phyloP scores from a whole-genome alignment of 2,113 vertebrate genomes.

The Trogon surrucura region DNA sequence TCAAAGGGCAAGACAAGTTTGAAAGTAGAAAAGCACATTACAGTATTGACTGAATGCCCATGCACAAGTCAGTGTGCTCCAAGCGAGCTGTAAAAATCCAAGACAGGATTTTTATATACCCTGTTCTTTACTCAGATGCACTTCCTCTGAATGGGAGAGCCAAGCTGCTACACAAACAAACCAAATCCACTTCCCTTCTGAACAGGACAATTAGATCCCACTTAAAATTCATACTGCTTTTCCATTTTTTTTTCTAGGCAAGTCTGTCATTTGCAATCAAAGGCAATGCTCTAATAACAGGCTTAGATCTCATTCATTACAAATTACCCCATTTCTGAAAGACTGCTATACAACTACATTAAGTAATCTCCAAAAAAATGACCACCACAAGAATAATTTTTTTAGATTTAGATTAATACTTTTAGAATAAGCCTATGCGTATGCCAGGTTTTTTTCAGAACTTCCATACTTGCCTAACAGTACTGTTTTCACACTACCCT shows the following conservation, averaged over 20 bases:
- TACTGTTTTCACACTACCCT: not conserved
- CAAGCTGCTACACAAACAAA: not conserved
- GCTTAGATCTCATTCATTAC: not conserved
- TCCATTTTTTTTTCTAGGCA: not conserved
- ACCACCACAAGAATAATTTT: not conserved
- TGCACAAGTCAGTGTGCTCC: not conserved
- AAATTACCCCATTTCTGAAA: not conserved
- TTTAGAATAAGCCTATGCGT: not conserved
- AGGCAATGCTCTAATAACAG: not conserved
- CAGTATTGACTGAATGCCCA: not conserved
- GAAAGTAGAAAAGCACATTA: not conserved
- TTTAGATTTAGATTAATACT: not conserved
- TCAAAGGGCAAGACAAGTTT: not conserved
- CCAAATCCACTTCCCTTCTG: not conserved
- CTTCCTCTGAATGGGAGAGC: not conserved
- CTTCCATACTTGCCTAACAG: not conserved
- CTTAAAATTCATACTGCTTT: not conserved
- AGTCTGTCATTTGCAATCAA: not conserved
- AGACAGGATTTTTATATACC: constrained; percentile 11
- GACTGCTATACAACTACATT: not conserved
- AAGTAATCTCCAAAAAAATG: not conserved
- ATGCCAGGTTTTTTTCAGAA: not conserved
- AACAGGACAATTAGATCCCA: not conserved
- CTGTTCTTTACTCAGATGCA: not conserved
- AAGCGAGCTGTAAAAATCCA: not conserved